Evolutionary conservation across 2,113 vertebrate species (phyloP).

Genomic region (Ailurus styani): DNA sequence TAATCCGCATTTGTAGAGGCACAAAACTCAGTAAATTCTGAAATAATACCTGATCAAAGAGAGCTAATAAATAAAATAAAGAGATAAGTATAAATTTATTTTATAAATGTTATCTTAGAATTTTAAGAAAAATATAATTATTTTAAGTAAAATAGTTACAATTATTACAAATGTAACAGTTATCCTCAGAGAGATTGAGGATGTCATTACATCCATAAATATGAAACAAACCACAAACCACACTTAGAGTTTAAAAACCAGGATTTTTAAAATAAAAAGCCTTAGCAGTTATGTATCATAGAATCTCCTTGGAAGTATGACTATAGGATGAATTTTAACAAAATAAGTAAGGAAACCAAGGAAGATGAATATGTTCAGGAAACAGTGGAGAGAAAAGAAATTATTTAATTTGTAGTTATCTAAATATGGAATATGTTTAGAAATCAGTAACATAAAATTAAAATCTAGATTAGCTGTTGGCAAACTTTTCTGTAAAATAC

Average conservation of each 20-base stretch:
- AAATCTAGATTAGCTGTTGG: neutral
- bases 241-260: neutral
- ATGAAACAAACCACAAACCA: neutral
- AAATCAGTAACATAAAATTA: neutral
- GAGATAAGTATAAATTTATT: neutral
- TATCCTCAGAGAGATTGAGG: neutral
- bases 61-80: neutral
- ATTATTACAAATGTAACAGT: neutral
- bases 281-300: neutral
- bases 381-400: neutral
- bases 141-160: neutral
- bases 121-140: neutral
- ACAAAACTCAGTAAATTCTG: neutral
- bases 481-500: neutral
- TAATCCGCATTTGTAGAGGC: neutral
- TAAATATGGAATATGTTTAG: neutral
- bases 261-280: neutral
- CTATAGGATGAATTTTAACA: neutral
- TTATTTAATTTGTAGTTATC: neutral
- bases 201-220: neutral
- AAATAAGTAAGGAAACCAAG: slow-evolving; percentile 2
- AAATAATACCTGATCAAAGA: neutral
- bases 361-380: neutral
- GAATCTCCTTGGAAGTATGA: neutral
- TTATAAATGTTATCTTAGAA: slow-evolving; percentile 20